Evolutionary conservation across 2,888 invertebrate genomes (phyloP).

Genomic region (Tricholauxania praeusta): DNA sequence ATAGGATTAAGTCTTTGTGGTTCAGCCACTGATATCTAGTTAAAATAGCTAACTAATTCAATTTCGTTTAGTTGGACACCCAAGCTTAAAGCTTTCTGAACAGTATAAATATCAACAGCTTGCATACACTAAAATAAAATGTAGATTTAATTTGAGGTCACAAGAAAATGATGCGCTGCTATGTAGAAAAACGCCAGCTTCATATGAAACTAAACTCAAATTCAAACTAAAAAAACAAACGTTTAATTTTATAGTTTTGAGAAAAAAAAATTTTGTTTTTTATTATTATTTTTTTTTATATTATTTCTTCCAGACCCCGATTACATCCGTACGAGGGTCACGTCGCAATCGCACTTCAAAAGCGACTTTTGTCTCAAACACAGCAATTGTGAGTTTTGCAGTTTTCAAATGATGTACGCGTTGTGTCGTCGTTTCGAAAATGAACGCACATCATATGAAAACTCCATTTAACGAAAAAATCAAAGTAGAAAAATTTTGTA

Average conservation of each 20-base stretch:
- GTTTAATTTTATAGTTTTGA: background rate
- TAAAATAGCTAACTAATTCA: too few relatives aligned
- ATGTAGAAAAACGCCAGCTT: background rate
- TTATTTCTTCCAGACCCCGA: constrained; percentile 64
- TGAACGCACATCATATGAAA: constrained; percentile 22
- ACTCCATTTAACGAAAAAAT: constrained; percentile 29
- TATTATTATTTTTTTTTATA: constrained; percentile 42
- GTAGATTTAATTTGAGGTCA: too few relatives aligned
- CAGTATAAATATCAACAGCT: too few relatives aligned
- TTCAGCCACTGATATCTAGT: too few relatives aligned
- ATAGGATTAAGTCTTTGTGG: too few relatives aligned
- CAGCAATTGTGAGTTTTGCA: constrained; percentile 64
- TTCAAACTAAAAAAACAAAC: background rate
- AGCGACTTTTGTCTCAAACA: constrained; percentile 66
- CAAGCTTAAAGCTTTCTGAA: too few relatives aligned
- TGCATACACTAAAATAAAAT: too few relatives aligned
- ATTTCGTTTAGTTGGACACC: too few relatives aligned
- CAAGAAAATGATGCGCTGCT: too few relatives aligned
- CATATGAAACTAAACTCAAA: constrained; percentile 2
- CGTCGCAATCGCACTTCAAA: constrained; percentile 66
- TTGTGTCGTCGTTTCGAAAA: constrained; percentile 31
- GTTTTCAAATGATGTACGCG: constrained; percentile 35
- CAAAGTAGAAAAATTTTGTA: background rate
- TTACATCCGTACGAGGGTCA: constrained; percentile 65
- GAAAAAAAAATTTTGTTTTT: constrained; percentile 36